Evolutionary conservation across 1,140 invertebrate genomes (phyloP).

Genomic region (Drosophila setifemur): DNA sequence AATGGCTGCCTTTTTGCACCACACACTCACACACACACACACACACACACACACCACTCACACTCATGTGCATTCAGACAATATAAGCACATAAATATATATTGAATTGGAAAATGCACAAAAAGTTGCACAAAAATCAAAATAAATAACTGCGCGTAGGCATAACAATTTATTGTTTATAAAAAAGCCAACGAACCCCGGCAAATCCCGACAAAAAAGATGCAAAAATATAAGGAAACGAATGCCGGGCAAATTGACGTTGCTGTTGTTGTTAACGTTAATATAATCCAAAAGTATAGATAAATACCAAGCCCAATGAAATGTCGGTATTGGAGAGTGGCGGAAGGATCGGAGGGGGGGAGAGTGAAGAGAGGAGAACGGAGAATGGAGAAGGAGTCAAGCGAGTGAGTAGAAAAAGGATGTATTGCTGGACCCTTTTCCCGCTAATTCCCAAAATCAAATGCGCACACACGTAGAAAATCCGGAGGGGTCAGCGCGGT

Average conservation of each 20-base stretch:
- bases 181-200: constrained; percentile 16
- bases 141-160: constrained; percentile 65
- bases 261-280: constrained; percentile 27
- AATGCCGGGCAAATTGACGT: background rate
- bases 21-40: constrained; percentile 11
- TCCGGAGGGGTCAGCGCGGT: no score
- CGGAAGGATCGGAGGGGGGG: background rate
- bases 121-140: constrained; percentile 60
- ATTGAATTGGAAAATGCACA: constrained; percentile 65
- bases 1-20: constrained; percentile 42
- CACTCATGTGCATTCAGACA: constrained; percentile 32
- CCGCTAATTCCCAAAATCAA: constrained; percentile 53
- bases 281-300: constrained; percentile 54
- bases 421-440: no score
- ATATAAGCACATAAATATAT: constrained; percentile 45
- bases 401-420: no score
- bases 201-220: background rate
- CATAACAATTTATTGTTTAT: constrained; percentile 74
- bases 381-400: no score
- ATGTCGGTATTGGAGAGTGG: background rate
- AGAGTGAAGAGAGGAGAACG: no score
- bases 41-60: no score
- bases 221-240: background rate
- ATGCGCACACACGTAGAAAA: constrained; percentile 48
- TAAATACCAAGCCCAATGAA: constrained; percentile 23